Conservation (phyloP, 2,797 vertebrate species). For the Poecilia gillii region DNA sequence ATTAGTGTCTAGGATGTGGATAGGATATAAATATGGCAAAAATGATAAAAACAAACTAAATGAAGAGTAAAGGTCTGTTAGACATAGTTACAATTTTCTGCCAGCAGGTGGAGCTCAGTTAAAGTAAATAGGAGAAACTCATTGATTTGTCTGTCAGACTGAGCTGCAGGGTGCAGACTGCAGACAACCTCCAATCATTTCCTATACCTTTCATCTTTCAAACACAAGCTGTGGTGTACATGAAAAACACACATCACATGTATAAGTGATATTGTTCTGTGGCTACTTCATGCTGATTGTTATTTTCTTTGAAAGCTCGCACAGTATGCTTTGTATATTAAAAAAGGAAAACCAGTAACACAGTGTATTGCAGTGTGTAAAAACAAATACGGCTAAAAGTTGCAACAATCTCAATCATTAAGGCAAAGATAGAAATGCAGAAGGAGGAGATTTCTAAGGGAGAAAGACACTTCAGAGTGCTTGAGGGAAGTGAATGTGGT, state of each 20-base stretch:
- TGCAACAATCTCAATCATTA: background rate
- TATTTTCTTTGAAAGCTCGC: background rate
- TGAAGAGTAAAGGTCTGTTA: constrained; percentile 23
- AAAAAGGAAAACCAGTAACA: background rate
- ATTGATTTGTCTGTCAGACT: constrained; percentile 29
- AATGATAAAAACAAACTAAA: background rate
- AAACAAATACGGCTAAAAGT: background rate
- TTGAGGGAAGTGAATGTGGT: background rate
- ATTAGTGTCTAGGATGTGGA: background rate
- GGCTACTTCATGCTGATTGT: background rate
- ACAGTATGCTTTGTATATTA: background rate
- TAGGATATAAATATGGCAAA: background rate
- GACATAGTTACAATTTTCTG: background rate
- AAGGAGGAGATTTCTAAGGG: background rate
- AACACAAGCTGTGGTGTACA: background rate
- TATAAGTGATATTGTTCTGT: background rate
- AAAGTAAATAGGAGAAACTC: constrained; percentile 3
- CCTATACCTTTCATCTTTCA: constrained; percentile 19
- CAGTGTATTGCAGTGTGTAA: background rate
- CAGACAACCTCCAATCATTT: constrained; percentile 22
- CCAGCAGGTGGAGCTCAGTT: constrained; percentile 57
- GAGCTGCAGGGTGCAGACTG: constrained; percentile 41
- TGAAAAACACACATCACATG: background rate
- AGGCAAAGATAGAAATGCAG: background rate
- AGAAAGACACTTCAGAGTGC: background rate